phyloP scores from a whole-genome alignment of 2,113 vertebrate species.

The Aegypius monachus region DNA sequence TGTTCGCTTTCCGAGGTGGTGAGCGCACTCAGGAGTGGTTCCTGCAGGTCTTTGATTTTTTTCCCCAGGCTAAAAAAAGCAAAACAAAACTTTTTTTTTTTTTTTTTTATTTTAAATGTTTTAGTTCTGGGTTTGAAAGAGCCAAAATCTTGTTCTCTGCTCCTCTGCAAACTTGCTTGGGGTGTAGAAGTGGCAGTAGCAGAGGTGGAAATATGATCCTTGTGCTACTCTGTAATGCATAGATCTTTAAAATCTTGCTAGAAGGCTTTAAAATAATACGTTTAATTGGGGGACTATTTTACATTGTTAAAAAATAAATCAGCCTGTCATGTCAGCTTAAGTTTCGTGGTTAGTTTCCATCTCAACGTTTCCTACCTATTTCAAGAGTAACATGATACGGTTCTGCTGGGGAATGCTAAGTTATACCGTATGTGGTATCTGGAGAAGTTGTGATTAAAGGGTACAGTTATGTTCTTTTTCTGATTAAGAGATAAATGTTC shows the following conservation, averaged over 20 bases:
- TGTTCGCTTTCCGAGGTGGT: rapidly evolving
- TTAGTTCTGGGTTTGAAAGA: neutral
- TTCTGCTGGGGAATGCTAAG: neutral
- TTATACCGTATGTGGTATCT: neutral
- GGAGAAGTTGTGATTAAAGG: neutral
- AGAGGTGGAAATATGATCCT: neutral
- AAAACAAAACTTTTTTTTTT: rapidly evolving
- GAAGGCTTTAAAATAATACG: rapidly evolving
- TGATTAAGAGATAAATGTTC: neutral
- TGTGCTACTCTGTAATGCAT: rapidly evolving
- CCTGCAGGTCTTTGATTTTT: neutral
- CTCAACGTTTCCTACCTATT: rapidly evolving
- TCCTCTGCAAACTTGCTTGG: neutral
- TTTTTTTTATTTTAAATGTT: neutral
- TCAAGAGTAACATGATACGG: rapidly evolving
- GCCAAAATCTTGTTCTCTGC: neutral
- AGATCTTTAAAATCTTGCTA: neutral
- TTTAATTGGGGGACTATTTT: neutral
- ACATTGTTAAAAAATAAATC: neutral
- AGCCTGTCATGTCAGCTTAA: neutral
- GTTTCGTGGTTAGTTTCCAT: neutral
- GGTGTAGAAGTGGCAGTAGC: neutral
- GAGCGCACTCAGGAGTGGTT: rapidly evolving
- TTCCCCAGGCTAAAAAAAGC: neutral
- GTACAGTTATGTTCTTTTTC: neutral